Conservation (phyloP, 2,888 invertebrate species). For the Crossocerus cetratus region DNA sequence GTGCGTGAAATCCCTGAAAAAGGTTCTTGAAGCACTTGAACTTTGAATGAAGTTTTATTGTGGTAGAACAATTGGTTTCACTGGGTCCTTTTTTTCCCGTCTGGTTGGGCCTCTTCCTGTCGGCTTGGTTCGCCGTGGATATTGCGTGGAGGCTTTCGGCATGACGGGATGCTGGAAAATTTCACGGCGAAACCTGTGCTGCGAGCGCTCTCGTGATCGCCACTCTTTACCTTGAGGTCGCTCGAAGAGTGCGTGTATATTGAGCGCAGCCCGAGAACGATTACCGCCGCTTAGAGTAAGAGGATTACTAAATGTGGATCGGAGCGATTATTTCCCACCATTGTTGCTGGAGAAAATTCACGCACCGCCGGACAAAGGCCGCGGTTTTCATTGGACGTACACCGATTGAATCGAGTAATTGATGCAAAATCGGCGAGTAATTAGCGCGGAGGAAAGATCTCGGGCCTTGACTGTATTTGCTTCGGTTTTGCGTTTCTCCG, state of each 20-base stretch:
- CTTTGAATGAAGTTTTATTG: too few species aligned
- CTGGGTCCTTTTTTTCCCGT: too few species aligned
- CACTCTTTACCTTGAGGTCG: conserved; percentile 30
- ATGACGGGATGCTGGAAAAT: conserved; percentile 7
- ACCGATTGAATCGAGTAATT: conserved; percentile 10
- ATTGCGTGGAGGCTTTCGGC: not conserved
- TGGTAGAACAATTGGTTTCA: too few species aligned
- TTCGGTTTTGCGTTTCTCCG: not conserved
- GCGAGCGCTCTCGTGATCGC: conserved; percentile 12
- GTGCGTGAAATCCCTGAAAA: not conserved
- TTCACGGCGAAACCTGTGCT: conserved; percentile 1
- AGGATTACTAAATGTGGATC: conserved; percentile 27
- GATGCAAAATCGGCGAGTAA: conserved; percentile 19
- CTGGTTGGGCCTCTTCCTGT: not conserved
- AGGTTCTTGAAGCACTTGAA: not conserved
- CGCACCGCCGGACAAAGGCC: conserved; percentile 24
- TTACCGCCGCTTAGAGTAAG: conserved; percentile 29
- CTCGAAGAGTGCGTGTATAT: conserved; percentile 10
- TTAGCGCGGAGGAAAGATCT: conserved; percentile 5
- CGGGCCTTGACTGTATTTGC: not conserved
- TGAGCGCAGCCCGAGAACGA: conserved; percentile 24
- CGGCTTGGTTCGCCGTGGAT: not conserved
- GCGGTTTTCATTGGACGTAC: not conserved
- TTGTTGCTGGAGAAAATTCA: conserved; percentile 24
- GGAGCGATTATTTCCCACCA: conserved; percentile 1